Percentiles rank a stretch among this genome's conserved stretches.
phyloP scores from a whole-genome alignment of 2,797 vertebrate genomes.

The Pachyuromys duprasi region DNA sequence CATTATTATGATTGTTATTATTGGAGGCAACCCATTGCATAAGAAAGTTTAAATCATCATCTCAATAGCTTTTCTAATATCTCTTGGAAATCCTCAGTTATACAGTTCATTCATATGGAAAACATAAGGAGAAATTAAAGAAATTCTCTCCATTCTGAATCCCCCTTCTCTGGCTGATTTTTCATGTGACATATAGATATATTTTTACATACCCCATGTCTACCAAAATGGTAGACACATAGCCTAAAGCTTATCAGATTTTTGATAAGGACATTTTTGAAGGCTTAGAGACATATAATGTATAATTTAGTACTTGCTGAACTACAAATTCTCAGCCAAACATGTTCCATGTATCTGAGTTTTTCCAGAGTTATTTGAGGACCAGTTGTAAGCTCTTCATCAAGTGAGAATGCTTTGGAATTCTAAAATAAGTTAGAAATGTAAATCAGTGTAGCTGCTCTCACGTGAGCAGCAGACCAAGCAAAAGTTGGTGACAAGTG shows the following conservation, averaged over 20 bases:
- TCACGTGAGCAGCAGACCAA: neutral
- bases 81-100: conserved; percentile 26
- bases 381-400: neutral
- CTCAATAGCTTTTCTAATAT: neutral
- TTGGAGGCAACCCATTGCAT: neutral
- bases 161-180: neutral
- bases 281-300: neutral
- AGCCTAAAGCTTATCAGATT: neutral
- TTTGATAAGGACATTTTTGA: neutral
- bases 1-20: neutral
- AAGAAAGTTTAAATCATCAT: neutral
- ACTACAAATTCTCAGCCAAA: neutral
- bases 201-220: neutral
- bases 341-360: neutral
- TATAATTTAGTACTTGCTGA: neutral
- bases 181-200: neutral
- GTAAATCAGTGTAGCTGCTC: neutral
- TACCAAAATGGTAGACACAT: neutral
- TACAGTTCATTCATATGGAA: neutral
- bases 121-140: neutral
- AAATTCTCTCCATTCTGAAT: neutral
- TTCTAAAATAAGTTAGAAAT: conserved; percentile 18
- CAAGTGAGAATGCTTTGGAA: conserved; percentile 5
- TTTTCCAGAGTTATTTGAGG: neutral
- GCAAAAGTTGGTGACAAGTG: neutral